These are phyloP conservation scores for Calliphora vicina DNA, from an alignment of 1,140 invertebrate genomes.

Conservation along the genomic window DNA sequence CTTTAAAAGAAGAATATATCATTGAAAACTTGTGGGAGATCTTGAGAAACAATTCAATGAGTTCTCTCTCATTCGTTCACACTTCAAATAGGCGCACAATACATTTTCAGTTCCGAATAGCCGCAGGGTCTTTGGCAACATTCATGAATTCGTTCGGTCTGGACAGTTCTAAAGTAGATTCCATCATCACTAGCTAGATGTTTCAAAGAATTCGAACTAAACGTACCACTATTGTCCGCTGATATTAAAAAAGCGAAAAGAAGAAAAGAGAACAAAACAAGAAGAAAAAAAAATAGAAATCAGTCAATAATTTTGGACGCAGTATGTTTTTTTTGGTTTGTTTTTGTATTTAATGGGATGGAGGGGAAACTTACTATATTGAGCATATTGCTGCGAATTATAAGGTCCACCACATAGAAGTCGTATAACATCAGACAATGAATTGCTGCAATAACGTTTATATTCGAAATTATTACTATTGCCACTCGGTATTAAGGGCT, in stretches of 20 bases:
- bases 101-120: conserved; percentile 45
- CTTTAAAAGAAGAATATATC: background rate
- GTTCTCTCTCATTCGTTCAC: background rate
- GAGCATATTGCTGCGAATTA: background rate
- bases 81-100: conserved; percentile 42
- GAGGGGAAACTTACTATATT: background rate
- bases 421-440: conserved; percentile 47
- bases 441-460: conserved; percentile 46
- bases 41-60: background rate
- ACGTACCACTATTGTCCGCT: conserved; percentile 48
- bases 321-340: background rate
- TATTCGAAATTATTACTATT: conserved; percentile 32
- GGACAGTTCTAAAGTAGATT: conserved; percentile 40
- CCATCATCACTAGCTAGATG: conserved; percentile 42
- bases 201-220: conserved; percentile 39
- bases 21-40: background rate
- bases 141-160: conserved; percentile 42
- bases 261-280: background rate
- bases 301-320: background rate
- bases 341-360: background rate
- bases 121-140: conserved; percentile 50
- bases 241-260: background rate
- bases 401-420: conserved; percentile 43
- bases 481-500: conserved; percentile 13
- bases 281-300: background rate